phyloP scores from a whole-genome alignment of 2,797 vertebrate genomes.

The Muraenolepis orangiensis region DNA sequence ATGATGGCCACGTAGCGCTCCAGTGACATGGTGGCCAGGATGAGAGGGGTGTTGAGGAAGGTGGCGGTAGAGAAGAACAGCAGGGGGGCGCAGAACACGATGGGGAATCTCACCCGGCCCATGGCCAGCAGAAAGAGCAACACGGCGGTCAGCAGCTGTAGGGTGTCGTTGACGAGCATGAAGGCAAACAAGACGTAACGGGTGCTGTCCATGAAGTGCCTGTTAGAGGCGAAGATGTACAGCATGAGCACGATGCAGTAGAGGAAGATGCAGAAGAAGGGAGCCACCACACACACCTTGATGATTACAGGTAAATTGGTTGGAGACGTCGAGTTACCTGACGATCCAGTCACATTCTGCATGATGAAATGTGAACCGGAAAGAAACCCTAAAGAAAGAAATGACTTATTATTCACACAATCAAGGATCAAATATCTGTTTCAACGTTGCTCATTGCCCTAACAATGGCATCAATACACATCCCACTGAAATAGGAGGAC shows the following conservation, averaged over 20 bases:
- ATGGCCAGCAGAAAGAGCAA: slow-evolving; percentile 64
- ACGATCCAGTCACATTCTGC: slow-evolving; percentile 60
- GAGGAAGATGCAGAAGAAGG: slow-evolving; percentile 67
- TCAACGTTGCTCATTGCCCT: background rate
- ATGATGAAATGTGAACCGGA: slow-evolving; percentile 40
- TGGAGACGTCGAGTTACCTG: slow-evolving; percentile 47
- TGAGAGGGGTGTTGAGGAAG: slow-evolving; percentile 70
- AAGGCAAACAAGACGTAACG: slow-evolving; percentile 74
- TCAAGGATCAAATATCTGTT: background rate
- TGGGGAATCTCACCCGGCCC: slow-evolving; percentile 46
- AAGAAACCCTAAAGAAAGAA: background rate
- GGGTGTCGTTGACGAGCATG: slow-evolving; percentile 75
- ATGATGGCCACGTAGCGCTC: slow-evolving; percentile 77
- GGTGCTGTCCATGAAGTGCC: slow-evolving; percentile 67
- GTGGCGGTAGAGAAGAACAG: slow-evolving; percentile 59
- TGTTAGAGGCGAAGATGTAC: slow-evolving; percentile 67
- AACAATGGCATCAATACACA: background rate
- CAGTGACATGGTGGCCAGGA: slow-evolving; percentile 76
- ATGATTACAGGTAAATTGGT: slow-evolving; percentile 54
- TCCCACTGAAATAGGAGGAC: background rate
- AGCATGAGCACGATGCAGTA: slow-evolving; percentile 67
- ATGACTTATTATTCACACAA: background rate
- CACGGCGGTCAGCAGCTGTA: slow-evolving; percentile 67
- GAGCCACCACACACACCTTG: slow-evolving; percentile 68
- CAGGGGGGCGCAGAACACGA: slow-evolving; percentile 62